A percentile compares a stretch with the other conserved stretches of the same genome.
These are phyloP conservation scores for Coelopa pilipes DNA, from an alignment of 2,888 invertebrate species.

Conservation along the genomic window DNA sequence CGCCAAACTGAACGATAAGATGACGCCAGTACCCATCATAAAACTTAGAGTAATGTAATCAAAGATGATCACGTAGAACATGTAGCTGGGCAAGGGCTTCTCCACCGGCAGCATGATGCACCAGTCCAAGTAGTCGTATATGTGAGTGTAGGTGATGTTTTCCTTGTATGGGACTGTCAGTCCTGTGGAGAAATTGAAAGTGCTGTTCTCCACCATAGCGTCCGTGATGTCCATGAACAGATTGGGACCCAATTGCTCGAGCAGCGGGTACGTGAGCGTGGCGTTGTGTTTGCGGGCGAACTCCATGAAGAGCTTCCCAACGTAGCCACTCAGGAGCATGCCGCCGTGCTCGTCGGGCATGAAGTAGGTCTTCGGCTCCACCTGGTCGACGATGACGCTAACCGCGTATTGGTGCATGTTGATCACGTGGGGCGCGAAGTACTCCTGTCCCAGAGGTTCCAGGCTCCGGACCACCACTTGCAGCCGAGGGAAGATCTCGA, in stretches of 20 bases:
- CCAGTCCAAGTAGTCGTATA: conserved; percentile 29
- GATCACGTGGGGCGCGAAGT: conserved; percentile 35
- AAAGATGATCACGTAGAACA: conserved; percentile 42
- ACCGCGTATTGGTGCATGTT: conserved; percentile 41
- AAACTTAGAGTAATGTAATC: conserved; percentile 30
- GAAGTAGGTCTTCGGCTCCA: conserved; percentile 38
- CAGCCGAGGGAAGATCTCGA: conserved; percentile 14
- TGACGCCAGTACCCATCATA: conserved; percentile 24
- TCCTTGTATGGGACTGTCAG: not conserved
- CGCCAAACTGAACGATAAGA: conserved; percentile 38
- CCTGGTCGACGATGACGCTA: conserved; percentile 27
- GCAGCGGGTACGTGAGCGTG: conserved; percentile 25
- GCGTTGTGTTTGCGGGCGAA: conserved; percentile 43
- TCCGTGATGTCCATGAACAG: conserved; percentile 13
- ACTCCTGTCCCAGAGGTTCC: not conserved
- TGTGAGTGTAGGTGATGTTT: conserved; percentile 31
- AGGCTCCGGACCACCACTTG: not conserved
- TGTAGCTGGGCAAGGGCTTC: conserved; percentile 39
- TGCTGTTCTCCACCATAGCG: conserved; percentile 32
- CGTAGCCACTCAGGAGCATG: conserved; percentile 35
- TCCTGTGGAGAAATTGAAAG: conserved; percentile 41
- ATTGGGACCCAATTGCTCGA: not conserved
- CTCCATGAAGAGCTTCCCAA: conserved; percentile 35
- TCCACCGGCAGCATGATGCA: conserved; percentile 44
- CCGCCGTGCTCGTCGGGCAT: conserved; percentile 23